Conservation (phyloP, 2,797 vertebrate genomes). For the Malurus leucopterus region DNA sequence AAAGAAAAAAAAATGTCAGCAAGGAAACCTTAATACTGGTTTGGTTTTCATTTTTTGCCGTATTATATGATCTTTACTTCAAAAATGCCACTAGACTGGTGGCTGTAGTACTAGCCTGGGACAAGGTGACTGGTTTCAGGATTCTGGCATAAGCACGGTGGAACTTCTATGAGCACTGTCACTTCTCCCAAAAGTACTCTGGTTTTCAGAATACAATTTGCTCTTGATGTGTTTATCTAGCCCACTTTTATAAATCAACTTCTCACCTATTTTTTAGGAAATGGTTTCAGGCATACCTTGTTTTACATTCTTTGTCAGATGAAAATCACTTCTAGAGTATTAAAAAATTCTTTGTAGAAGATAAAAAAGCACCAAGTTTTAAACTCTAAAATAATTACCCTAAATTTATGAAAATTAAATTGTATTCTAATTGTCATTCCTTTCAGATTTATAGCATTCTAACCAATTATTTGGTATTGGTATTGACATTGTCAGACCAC, state of each 20-base stretch:
- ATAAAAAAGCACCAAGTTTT: background rate
- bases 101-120: background rate
- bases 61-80: fast-evolving
- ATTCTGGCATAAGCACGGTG: background rate
- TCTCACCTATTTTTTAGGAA: background rate
- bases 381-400: background rate
- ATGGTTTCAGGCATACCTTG: background rate
- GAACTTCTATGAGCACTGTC: background rate
- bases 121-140: background rate
- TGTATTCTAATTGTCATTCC: background rate
- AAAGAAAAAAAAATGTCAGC: fast-evolving
- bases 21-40: background rate
- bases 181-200: background rate
- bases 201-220: background rate
- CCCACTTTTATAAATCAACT: background rate
- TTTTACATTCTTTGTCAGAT: background rate
- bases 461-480: fast-evolving
- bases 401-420: background rate
- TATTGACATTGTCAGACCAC: background rate
- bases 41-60: background rate
- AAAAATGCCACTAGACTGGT: background rate
- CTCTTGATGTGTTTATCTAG: background rate
- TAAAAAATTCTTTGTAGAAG: background rate
- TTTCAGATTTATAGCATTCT: background rate
- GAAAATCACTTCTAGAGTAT: background rate